Evolutionary conservation across 2,113 vertebrate genomes (phyloP).

Genomic region (Hippocampus zosterae): DNA sequence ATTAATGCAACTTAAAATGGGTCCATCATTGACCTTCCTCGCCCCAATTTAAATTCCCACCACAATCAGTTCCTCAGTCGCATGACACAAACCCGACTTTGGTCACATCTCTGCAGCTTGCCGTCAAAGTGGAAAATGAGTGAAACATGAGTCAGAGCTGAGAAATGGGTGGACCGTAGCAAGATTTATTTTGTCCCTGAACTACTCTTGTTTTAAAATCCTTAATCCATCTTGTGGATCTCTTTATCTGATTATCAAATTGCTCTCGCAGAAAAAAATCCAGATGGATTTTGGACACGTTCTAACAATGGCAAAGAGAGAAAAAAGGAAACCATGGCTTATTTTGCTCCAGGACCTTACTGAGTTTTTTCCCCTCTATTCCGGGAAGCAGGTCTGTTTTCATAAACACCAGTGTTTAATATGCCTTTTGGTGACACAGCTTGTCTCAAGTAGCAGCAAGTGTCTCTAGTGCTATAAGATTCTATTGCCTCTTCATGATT

Average conservation of each 20-base stretch:
- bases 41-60: neutral
- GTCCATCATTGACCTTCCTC: neutral
- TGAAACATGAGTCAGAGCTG: slow-evolving; percentile 36
- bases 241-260: slow-evolving; percentile 33
- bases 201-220: slow-evolving; percentile 24
- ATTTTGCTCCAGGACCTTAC: slow-evolving; percentile 17
- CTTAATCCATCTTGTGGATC: slow-evolving; percentile 15
- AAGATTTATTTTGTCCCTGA: slow-evolving; percentile 3
- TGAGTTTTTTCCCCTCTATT: slow-evolving; percentile 20
- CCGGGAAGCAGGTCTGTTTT: slow-evolving; percentile 26
- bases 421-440: slow-evolving; percentile 11
- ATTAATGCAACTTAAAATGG: neutral
- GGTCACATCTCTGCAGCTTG: neutral
- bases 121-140: slow-evolving; percentile 7
- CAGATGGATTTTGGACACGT: slow-evolving; percentile 43
- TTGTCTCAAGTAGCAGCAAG: neutral
- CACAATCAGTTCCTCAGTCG: slow-evolving; percentile 8
- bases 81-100: neutral
- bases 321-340: slow-evolving; percentile 14
- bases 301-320: slow-evolving; percentile 19
- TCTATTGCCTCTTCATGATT: neutral
- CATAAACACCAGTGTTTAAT: slow-evolving; percentile 5
- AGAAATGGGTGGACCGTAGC: slow-evolving; percentile 20
- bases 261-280: slow-evolving; percentile 31
- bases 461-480: neutral